Base-by-base conservation (phyloP, 2,888 invertebrate species). In the Sepiola atlantica region DNA sequence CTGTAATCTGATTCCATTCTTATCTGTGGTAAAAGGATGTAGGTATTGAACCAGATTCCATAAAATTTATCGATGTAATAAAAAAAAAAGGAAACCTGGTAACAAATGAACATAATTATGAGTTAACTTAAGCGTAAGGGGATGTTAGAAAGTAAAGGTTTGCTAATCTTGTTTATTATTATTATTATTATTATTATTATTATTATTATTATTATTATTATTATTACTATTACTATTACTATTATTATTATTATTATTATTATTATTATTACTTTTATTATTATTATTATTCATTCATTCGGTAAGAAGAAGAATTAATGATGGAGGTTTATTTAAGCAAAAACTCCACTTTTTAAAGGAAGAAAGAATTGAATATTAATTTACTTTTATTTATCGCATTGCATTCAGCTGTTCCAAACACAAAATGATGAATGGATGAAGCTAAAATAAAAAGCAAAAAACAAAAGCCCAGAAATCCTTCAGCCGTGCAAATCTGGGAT, bases 281-380 rank as follows among this genome's bases (percentile, higher is more conserved):
- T 45, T 45, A 45, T 45, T 45, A 45, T 45, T 45, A 45, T 45
- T 45, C n/a, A n/a, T n/a, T n/a, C n/a, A 45, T 4, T 77, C n/a
- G n/a, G 18, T 77, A n/a, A 77, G 77, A 77, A 77, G 77, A 14
- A 32, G 18, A 77, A 77, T 12, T 77, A 77, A 77, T 14, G 77
- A 77, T n/a, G 77, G 32, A 21, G 77, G 77, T 77, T 77, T 77
- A 77, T 77, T 77, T n/a, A n/a, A 77, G 77, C 77, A 77, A 77
- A 77, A 77, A 77, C 45, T n/a, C 77, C 77, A n/a, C 77, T n/a
- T 77, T n/a, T 77, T 16, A 77, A 77, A 32, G 77, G 32, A 77
- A 77, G 77, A 77, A 77, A 77, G 77, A 77, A 77, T 77, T n/a
- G n/a, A 77, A 77, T 77, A 77, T 77, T 77, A 77, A 77, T 77